phyloP scores from a whole-genome alignment of 2,113 vertebrate species.

The Trochalopteron elliotii region DNA sequence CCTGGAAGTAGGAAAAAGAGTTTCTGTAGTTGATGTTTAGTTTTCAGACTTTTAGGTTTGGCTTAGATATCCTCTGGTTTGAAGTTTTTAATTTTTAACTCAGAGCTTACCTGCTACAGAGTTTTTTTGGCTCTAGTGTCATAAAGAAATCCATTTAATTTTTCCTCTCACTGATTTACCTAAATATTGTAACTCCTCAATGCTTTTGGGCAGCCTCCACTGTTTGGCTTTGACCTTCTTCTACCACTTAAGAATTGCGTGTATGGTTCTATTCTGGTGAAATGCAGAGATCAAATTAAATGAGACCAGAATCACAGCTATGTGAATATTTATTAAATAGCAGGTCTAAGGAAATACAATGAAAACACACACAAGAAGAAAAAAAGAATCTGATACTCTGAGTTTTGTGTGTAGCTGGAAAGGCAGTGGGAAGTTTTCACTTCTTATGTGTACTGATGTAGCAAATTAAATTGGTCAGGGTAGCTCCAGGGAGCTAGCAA shows the following conservation, averaged over 20 bases:
- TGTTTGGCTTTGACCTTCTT: neutral
- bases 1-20: neutral
- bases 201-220: neutral
- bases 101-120: neutral
- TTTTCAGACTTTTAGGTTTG: neutral
- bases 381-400: neutral
- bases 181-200: neutral
- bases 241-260: neutral
- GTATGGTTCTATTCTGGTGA: neutral
- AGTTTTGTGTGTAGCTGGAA: neutral
- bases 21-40: neutral
- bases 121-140: neutral
- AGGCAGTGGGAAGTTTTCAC: neutral
- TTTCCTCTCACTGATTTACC: neutral
- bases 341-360: neutral
- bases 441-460: neutral
- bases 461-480: slow-evolving; percentile 14
- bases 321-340: neutral
- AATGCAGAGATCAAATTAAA: neutral
- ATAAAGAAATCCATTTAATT: neutral
- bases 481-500: neutral
- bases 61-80: neutral
- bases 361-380: neutral
- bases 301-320: neutral
- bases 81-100: neutral